Base-by-base conservation (phyloP, 2,888 invertebrate genomes). In the Epicampocera succincta region DNA sequence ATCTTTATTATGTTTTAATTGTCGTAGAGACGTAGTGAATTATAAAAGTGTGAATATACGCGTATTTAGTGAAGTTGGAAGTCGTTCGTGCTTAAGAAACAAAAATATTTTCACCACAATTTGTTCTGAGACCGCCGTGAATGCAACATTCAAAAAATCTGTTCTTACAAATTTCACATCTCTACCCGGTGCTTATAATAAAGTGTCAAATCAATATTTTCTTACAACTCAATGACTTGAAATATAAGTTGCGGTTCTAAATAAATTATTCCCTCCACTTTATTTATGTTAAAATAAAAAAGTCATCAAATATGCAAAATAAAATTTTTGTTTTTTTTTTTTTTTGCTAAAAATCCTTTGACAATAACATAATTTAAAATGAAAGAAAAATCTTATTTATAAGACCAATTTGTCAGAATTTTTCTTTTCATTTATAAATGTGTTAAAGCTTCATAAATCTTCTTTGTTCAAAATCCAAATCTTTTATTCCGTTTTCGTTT, bases 401-500 rank as follows among this genome's bases (percentile, higher is more conserved):
- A 78, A 82, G 60, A 82, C 69, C 71, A 82, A 78, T 82, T 82
- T 82, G 82, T 78, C 82, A 78, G 78, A 82, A 74, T 71, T 74
- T 66, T 54, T 19, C 52, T 46, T 52, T 58, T 38, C 74, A 78
- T 82, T 82, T 74, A 74, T 69, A 74, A 74, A 82, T 82, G 82
- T 74, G 78, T 78, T 82, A 82, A 82, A 78, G 77, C 82, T 78
- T 74, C 71, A 82, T 78, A 78, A 78, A 82, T 82, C 82, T 71
- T 71, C 54, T 58, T 38, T 44, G 46, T 46, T 69, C 52, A 58
- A 46, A 65, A 65, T 69, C 13, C 69, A 77, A 82, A 74, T 77
- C 19, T 71, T 44, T 46, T 2, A 3, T 52, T 42, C 15, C 3
- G 19, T 12, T 56, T 33, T 33, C 8, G 6, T 8, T 9, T 9